Conservation (phyloP, 2,888 invertebrate species). For the Leistus spinibarbis region DNA sequence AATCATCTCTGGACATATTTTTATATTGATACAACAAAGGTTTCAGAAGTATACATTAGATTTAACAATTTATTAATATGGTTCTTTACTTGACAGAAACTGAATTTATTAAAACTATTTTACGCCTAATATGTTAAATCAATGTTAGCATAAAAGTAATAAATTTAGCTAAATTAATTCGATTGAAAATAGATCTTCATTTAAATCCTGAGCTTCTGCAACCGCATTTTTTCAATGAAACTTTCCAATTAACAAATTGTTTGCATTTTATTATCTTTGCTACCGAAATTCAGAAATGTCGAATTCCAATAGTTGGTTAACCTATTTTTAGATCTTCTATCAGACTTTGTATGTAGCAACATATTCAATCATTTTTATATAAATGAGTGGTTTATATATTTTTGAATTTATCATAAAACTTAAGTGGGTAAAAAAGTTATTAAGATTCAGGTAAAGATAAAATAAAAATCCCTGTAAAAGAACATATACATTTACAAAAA, state of each 20-base stretch:
- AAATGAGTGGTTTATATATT: too few species aligned
- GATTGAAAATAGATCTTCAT: neutral
- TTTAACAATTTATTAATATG: too few species aligned
- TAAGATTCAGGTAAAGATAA: neutral
- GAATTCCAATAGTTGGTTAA: neutral
- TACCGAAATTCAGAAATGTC: neutral
- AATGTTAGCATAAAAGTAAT: neutral
- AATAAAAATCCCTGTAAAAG: neutral
- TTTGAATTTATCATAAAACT: neutral
- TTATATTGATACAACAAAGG: too few species aligned
- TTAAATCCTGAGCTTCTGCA: neutral
- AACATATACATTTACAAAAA: neutral
- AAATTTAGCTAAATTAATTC: neutral
- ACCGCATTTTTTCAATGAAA: neutral
- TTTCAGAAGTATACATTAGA: too few species aligned
- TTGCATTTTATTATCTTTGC: neutral
- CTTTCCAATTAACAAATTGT: neutral
- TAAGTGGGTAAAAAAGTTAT: neutral
- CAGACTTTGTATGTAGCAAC: neutral
- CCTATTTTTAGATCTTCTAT: neutral
- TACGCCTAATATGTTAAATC: neutral
- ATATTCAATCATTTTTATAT: neutral
- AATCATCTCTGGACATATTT: neutral
- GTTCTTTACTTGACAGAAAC: too few species aligned
- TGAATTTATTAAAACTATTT: too few species aligned